These are phyloP conservation scores for Hydrotaea diabolus DNA, from an alignment of 2,888 invertebrate genomes.

Conservation along the genomic window DNA sequence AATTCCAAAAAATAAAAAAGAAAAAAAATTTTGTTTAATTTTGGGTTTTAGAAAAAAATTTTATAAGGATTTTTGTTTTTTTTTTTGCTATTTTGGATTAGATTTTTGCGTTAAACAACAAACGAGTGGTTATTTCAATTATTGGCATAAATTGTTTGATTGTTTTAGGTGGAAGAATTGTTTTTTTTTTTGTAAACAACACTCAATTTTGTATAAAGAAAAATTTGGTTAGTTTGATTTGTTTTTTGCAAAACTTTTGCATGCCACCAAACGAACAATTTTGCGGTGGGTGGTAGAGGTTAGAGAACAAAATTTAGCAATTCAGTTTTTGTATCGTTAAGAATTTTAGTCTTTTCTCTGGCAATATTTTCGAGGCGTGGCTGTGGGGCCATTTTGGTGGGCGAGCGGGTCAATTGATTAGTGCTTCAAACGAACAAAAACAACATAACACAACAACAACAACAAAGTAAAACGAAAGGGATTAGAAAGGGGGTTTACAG, in stretches of 20 bases:
- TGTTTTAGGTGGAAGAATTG: too few species aligned
- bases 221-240: not conserved
- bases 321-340: conserved; percentile 47
- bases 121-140: conserved; percentile 52
- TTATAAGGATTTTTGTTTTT: conserved; percentile 25
- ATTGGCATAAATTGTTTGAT: conserved; percentile 8
- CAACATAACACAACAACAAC: conserved; percentile 9
- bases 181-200: conserved; percentile 1
- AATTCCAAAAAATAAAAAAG: conserved; percentile 63
- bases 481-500: not conserved
- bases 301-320: not conserved
- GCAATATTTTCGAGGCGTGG: not conserved
- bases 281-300: not conserved
- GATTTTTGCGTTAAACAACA: conserved; percentile 52
- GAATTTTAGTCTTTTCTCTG: conserved; percentile 31
- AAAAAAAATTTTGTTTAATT: conserved; percentile 58
- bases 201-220: not conserved
- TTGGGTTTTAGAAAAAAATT: conserved; percentile 40
- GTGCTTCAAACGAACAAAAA: conserved; percentile 29
- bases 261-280: conserved; percentile 41
- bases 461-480: not conserved
- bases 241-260: conserved; percentile 66
- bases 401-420: conserved; percentile 34
- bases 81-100: conserved; percentile 38
- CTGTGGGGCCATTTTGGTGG: too few species aligned